Evolutionary conservation across 2,888 invertebrate genomes (phyloP), one percentile per base, ranked within the genome.

Genomic region (Netelia virgata): DNA sequence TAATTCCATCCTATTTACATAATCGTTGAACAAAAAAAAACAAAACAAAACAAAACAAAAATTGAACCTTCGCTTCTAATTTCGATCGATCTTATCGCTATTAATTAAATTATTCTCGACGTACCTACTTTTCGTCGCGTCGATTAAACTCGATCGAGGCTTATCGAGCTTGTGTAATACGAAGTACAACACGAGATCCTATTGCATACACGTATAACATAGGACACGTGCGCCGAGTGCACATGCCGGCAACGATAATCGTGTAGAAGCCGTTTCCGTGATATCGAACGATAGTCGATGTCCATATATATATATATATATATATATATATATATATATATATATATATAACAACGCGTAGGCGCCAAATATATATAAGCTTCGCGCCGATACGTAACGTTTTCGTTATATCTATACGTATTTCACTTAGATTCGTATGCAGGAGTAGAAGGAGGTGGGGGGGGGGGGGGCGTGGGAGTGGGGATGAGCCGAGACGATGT

Each of bases 201-300:
- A 47, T 47, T 14, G 28, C 28, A 28, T 28, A 28, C 28, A 28
- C 28, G 28, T 28, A 28, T 28, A 28, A 28, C 47, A 47, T 47
- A 47, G 47, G 28, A 14, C 55, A 55, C 55, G 16, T 55, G 53
- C n/a, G 16, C 53, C 47, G 8, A 53, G 61, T 64, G 73, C 41
- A 41, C 64, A 64, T 63, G 55, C 47, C 66, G 64, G 41, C 43
- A 79, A 55, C 72, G 73, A 79, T 79, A 79, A 79, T 73, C 79
- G 79, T 55, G 43, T 63, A 64, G 28, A n/a, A 28, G 57, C 43
- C 16, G 72, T 72, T 64, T 23, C 57, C 57, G 55, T 57, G 79
- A 79, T 79, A 79, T 79, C 79, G 79, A 79, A 73, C 79, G 66
- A 79, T 79, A 73, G 57, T 66, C 66, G 79, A 47, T 55, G 66